These are phyloP conservation scores for Nomada goodeniana DNA, from an alignment of 2,888 invertebrate species.

Conservation along the genomic window DNA sequence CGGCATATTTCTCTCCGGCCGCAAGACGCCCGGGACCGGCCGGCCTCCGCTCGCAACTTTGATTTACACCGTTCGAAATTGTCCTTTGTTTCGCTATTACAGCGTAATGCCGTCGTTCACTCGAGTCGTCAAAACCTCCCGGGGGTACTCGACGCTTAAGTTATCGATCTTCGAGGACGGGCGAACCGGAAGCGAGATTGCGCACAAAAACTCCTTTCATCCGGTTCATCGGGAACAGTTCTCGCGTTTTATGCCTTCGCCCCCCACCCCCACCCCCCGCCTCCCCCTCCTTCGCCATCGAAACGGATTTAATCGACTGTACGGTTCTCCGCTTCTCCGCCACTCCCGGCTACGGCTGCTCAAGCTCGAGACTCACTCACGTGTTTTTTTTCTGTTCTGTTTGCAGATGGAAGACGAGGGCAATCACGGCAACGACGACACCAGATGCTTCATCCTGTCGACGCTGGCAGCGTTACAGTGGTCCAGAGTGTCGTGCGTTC, in stretches of 20 bases:
- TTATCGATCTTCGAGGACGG: slow-evolving; percentile 37
- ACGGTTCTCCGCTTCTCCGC: neutral
- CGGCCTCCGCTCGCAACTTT: too few relatives aligned
- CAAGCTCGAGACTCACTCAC: neutral
- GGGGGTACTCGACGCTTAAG: slow-evolving; percentile 44
- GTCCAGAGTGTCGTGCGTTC: slow-evolving; percentile 93
- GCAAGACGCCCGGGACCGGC: too few relatives aligned
- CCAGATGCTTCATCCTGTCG: slow-evolving; percentile 97
- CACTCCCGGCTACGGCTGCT: neutral
- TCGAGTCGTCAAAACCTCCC: too few relatives aligned
- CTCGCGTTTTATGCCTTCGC: neutral
- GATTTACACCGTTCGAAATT: too few relatives aligned
- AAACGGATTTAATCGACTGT: neutral
- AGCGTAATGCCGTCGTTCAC: slow-evolving; percentile 68
- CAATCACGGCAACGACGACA: slow-evolving; percentile 99
- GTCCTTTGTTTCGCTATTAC: slow-evolving; percentile 76
- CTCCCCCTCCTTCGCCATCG: neutral
- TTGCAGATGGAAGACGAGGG: slow-evolving; percentile 98
- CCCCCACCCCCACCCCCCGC: neutral
- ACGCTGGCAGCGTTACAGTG: slow-evolving; percentile 96
- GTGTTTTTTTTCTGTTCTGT: slow-evolving; percentile 77
- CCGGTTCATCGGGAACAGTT: neutral
- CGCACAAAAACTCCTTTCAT: neutral
- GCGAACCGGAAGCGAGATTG: slow-evolving; percentile 46
- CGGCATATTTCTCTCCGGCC: slow-evolving; percentile 66